Evolutionary conservation across 2,888 invertebrate genomes (phyloP), one percentile per base, ranked within the genome.

Genomic region (Drosophila trichaetosa): DNA sequence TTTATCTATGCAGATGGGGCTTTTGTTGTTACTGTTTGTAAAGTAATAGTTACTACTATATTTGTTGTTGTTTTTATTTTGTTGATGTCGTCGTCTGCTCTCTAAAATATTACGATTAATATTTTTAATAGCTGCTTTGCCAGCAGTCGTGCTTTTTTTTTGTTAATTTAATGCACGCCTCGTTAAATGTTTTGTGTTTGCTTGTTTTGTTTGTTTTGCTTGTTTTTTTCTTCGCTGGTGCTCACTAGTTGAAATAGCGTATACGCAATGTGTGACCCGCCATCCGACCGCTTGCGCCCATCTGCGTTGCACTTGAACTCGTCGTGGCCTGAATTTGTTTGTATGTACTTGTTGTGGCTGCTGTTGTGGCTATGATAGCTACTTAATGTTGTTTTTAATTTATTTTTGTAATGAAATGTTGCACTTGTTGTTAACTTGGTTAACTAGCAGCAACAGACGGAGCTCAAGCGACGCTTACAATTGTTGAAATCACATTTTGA

Each of bases 191-290:
- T 87, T 74, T 67, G 24, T 27, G 48, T n/a, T 57, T 59, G 38
- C 27, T 40, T 46, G 42, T 21, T 63, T 18, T 13, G 59, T 49
- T 53, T 48, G 8, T 48, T 11, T n/a, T 29, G 29, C 8, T 29
- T 29, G 7, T 36, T 69, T 74, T 58, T 69, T 54, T 48, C 40
- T 52, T 57, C 34, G n/a, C 52, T 27, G 1, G 21, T 54, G 60
- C 38, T 54, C 54, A 69, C 69, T 62, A 73, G 74, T 79, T 73
- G 72, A 84, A 89, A 82, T 85, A 54, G 80, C 89, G 89, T 83
- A 85, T 89, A 87, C 85, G 85, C 88, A 89, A 89, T 58, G 88
- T 84, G 69, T 70, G 82, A 79, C 77, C 73, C 59, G 70, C 63
- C 52, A 62, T 46, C 64, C 63, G 65, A 31, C 58, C 46, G 18